Conservation (phyloP, 2,888 invertebrate genomes). For the Apoderus coryli region DNA sequence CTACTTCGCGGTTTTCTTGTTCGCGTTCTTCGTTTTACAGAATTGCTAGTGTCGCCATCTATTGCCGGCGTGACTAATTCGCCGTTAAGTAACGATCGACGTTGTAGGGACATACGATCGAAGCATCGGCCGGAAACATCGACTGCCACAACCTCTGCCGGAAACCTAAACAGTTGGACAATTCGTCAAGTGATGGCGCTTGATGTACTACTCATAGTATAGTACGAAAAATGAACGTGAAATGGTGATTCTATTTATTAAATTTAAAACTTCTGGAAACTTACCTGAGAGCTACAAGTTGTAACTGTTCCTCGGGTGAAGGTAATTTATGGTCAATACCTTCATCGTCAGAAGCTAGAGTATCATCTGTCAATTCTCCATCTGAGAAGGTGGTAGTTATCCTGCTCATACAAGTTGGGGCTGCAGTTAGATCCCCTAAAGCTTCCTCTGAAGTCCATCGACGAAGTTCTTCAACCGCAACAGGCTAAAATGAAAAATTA, state of each 20-base stretch:
- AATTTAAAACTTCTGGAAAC: no score
- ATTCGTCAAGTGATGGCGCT: constrained; percentile 6
- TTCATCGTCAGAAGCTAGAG: constrained; percentile 44
- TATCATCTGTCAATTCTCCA: constrained; percentile 36
- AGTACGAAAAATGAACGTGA: no score
- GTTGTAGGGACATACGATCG: constrained; percentile 73
- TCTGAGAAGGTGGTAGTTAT: constrained; percentile 42
- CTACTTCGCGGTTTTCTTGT: constrained; percentile 65
- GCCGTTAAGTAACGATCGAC: constrained; percentile 56
- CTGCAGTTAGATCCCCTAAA: constrained; percentile 66
- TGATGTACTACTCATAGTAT: no score
- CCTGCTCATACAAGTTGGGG: constrained; percentile 62
- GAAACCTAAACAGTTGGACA: constrained; percentile 47
- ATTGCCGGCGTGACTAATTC: constrained; percentile 27
- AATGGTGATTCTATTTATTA: no score
- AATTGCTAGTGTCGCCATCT: constrained; percentile 23
- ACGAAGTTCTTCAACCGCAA: constrained; percentile 61
- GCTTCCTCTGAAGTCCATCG: constrained; percentile 77
- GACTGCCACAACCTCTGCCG: constrained; percentile 75
- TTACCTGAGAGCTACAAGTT: constrained; percentile 71
- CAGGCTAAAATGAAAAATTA: constrained; percentile 65
- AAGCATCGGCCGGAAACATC: constrained; percentile 81
- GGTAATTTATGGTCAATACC: constrained; percentile 75
- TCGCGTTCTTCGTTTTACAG: constrained; percentile 57
- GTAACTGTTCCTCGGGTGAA: constrained; percentile 75